Evolutionary conservation across 2,888 invertebrate species (phyloP), one percentile per base, ranked within the genome.

Genomic region (Acrobasis consociella): DNA sequence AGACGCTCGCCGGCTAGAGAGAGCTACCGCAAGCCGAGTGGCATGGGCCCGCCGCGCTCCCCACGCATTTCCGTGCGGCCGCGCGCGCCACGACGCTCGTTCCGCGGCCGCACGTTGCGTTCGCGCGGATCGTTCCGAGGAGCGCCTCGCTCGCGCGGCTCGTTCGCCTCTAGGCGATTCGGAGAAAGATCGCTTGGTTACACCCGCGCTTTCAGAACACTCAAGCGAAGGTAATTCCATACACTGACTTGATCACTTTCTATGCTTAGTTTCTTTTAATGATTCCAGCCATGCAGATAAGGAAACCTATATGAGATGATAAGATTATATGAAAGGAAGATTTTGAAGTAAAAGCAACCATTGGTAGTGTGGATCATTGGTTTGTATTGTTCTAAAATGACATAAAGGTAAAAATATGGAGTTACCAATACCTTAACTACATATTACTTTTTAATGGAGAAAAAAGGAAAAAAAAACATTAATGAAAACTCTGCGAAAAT

Each of bases 61-160:
- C 82, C 82, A 71, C 82, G 85, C 76, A 76, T 76, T 65, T 67
- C 73, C 56, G 83, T 87, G 74, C 88, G 92, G 65, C 89, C 93
- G 77, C 89, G 93, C 72, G 90, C 93, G 66, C 86, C 93, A 79
- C 93, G 94, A 72, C 93, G 93, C 78, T 87, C 93, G 51, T 91
- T 88, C 84, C 89, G 93, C 73, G 92, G 91, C 69, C 93, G 93
- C 76, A 82, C 91, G 66, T 83, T 94, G 82, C 93, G 94, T 80
- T 85, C 94, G 71, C 87, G 93, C 73, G 93, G 92, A 70, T 71
- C 87, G 64, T 93, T 85, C 86, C 93, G 94, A 72, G 94, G 94
- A 80, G 87, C 90, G 62, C 87, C 93, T 71, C 91, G 94, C 80
- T 91, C 93, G 72, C 91, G 94, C 72, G 88, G 92, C 74, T 75